Base-by-base conservation (phyloP, 1,140 invertebrate genomes). In the Wiebesia pumilae region DNA sequence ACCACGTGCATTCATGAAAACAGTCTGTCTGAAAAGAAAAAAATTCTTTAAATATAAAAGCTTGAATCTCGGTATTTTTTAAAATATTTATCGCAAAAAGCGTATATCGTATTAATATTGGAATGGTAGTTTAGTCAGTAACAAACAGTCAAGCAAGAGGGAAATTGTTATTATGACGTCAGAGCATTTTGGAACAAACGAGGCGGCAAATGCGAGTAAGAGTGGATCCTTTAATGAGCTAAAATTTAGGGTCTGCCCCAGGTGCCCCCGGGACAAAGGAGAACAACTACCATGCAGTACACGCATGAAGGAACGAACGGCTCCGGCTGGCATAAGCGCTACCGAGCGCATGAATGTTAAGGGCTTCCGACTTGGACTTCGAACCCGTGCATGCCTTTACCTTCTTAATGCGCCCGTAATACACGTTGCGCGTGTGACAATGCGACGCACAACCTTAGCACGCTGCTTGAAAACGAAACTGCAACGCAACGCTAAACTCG, bases 201-300 rank as follows among this genome's bases (percentile, higher is more conserved):
- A 19, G 35, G 35, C 14, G 71, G 43, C 14, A 75, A 12, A 79
- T 58, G 73, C 43, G 51, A 54, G 67, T n/a, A 58, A 78, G 83
- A 30, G 77, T 21, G 54, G 54, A 82, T 75, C 58, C 84, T 88
- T 90, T 89, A 91, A 90, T 88, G 88, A 90, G 87, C 87, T 71
- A 88, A 89, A 87, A 90, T 88, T 90, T 88, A 88, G 65, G 78
- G 86, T 58, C 73, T 75, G 88, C 87, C 90, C 87, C 90, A 91
- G 90, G 88, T 90, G 90, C 83, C 81, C 38, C 43, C 4, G 71
- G 77, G 58, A 58, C 30, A 51, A 12, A 73, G 38, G 0, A 69
- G 19, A 54, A 54, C 51, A 14, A 54, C 51, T 54, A 54, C 1
- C 51, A 54, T 62, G 65, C 80, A 62, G 35, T 38, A 30, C 54